Percentiles rank a stretch among this genome's conserved stretches.
These are phyloP conservation scores for Formica selysi DNA, from an alignment of 1,140 invertebrate genomes.

Conservation along the genomic window DNA sequence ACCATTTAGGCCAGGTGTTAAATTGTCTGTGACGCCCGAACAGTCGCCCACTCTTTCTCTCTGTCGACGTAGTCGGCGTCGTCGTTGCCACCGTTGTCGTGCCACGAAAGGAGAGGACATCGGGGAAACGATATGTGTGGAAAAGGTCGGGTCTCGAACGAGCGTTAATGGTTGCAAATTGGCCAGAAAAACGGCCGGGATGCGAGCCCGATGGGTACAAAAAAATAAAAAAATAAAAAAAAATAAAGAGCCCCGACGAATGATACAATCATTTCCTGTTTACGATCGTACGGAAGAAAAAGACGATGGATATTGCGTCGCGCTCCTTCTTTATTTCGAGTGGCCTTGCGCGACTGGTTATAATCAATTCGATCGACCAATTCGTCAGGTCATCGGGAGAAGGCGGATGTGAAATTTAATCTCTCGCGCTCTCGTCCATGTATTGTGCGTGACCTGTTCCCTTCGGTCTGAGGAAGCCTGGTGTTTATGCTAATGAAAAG, in stretches of 20 bases:
- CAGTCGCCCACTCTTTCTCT: conserved; percentile 74
- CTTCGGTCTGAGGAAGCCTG: background rate
- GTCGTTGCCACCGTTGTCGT: conserved; percentile 6
- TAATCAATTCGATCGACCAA: conserved; percentile 76
- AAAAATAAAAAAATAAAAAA: background rate
- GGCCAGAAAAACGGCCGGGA: conserved; percentile 71
- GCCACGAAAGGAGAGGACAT: conserved; percentile 29
- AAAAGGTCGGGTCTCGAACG: conserved; percentile 67
- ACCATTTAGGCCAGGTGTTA: conserved; percentile 86
- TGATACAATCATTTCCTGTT: conserved; percentile 68
- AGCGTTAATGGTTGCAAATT: conserved; percentile 75
- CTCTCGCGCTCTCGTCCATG: conserved; percentile 32
- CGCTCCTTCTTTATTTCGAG: conserved; percentile 42
- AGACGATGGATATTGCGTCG: background rate
- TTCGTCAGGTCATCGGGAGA: conserved; percentile 71
- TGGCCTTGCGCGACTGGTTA: conserved; percentile 58
- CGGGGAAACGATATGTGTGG: conserved; percentile 48
- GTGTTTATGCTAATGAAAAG: conserved; percentile 50
- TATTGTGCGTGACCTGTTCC: background rate
- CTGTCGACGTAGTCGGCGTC: conserved; percentile 29
- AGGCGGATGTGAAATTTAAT: conserved; percentile 73
- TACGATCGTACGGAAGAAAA: conserved; percentile 50
- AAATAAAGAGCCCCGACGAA: conserved; percentile 2
- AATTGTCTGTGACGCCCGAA: conserved; percentile 86
- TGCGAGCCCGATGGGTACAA: background rate